phyloP scores from a whole-genome alignment of 2,797 vertebrate species.

The Paratrypauchen microcephalus region DNA sequence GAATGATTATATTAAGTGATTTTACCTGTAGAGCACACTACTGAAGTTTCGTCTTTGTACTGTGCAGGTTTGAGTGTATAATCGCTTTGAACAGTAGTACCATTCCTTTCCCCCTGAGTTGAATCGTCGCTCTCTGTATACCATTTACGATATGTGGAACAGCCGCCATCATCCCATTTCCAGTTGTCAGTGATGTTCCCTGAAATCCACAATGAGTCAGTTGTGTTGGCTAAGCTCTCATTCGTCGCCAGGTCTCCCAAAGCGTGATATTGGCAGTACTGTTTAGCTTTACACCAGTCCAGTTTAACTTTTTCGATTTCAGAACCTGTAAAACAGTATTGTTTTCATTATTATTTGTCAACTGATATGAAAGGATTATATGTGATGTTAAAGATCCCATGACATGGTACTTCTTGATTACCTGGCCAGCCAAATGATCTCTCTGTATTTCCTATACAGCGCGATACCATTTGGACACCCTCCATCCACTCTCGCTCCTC shows the following conservation, averaged over 20 bases:
- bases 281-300: slow-evolving; percentile 59
- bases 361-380: background rate
- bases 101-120: too few species aligned
- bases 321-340: background rate
- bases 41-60: too few species aligned
- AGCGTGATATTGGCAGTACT: slow-evolving; percentile 38
- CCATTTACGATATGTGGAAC: slow-evolving; percentile 39
- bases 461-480: too few species aligned
- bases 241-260: slow-evolving; percentile 47
- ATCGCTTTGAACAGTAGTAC: fast-evolving
- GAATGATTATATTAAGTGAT: background rate
- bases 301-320: fast-evolving
- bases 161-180: slow-evolving; percentile 36
- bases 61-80: background rate
- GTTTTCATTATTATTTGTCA: background rate
- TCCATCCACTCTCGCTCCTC: too few species aligned
- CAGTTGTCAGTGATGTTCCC: slow-evolving; percentile 22
- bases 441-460: too few species aligned
- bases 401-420: too few species aligned
- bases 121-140: too few species aligned
- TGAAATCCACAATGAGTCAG: slow-evolving; percentile 54
- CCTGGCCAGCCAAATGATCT: too few species aligned
- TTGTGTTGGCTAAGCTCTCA: fast-evolving
- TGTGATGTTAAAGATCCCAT: too few species aligned
- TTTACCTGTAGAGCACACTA: slow-evolving; percentile 40